Conservation (phyloP, 1,140 invertebrate genomes). For the Scylla paramamosain region DNA sequence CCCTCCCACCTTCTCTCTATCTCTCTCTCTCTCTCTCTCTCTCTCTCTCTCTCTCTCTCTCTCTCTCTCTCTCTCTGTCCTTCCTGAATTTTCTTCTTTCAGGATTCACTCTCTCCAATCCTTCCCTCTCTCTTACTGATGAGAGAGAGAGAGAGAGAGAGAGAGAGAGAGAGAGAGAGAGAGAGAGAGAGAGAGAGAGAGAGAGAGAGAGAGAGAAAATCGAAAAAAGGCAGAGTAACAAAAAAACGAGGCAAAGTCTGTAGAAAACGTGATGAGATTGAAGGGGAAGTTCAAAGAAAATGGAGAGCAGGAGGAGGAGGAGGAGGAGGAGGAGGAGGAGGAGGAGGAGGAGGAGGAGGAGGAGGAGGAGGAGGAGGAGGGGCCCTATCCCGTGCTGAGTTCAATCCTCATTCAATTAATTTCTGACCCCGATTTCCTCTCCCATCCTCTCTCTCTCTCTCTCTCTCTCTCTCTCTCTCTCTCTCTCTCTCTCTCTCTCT, state of each 20-base stretch:
- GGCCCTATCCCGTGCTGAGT: not conserved
- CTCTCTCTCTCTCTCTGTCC: not conserved
- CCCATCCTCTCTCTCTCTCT: not conserved
- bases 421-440: not conserved
- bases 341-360: no score
- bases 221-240: not conserved
- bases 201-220: not conserved
- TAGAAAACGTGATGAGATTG: not conserved
- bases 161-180: not conserved
- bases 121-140: not conserved
- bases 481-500: constrained; percentile 21
- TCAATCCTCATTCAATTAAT: constrained; percentile 4
- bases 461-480: constrained; percentile 20
- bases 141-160: not conserved
- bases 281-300: not conserved
- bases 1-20: not conserved
- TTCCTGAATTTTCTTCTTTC: not conserved
- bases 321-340: no score
- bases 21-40: not conserved
- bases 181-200: constrained; percentile 20
- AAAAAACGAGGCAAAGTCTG: not conserved
- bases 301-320: not conserved
- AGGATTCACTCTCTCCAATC: not conserved
- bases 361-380: not conserved
- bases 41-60: not conserved